These are phyloP conservation scores for Trachelus stipa DNA, from an alignment of 2,888 invertebrate species.

Conservation along the genomic window DNA sequence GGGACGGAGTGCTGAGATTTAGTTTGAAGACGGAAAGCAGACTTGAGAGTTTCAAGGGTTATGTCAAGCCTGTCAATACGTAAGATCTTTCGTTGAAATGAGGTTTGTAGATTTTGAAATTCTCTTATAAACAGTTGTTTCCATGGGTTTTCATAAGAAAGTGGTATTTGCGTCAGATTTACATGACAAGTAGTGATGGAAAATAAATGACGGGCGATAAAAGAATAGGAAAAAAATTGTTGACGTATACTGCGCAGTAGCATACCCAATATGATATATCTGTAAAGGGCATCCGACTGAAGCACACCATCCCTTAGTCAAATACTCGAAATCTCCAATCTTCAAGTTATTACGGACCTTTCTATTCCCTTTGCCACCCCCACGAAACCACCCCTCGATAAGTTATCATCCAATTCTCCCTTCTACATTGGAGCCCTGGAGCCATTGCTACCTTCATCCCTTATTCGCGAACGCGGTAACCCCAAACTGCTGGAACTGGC, in stretches of 20 bases:
- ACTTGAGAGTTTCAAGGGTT: neutral
- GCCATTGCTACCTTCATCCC: neutral
- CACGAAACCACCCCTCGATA: neutral
- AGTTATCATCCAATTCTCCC: conserved; percentile 8
- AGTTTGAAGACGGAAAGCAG: neutral
- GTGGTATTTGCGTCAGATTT: neutral
- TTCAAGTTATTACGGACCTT: conserved; percentile 4
- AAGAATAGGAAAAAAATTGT: neutral
- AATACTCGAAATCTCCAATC: neutral
- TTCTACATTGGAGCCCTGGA: conserved; percentile 1
- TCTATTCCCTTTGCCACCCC: conserved; percentile 4
- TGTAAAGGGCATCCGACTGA: neutral
- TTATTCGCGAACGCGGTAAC: neutral
- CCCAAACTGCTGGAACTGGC: neutral
- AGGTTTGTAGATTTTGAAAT: neutral
- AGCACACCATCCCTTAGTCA: neutral
- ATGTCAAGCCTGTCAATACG: neutral
- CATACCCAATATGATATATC: neutral
- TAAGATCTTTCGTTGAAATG: neutral
- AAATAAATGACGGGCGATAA: neutral
- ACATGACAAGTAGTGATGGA: neutral
- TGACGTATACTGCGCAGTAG: neutral
- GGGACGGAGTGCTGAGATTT: neutral
- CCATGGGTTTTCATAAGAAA: neutral
- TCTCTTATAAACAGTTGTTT: neutral